Conservation (phyloP, 1,140 invertebrate species). For the Cydia strobilella region DNA sequence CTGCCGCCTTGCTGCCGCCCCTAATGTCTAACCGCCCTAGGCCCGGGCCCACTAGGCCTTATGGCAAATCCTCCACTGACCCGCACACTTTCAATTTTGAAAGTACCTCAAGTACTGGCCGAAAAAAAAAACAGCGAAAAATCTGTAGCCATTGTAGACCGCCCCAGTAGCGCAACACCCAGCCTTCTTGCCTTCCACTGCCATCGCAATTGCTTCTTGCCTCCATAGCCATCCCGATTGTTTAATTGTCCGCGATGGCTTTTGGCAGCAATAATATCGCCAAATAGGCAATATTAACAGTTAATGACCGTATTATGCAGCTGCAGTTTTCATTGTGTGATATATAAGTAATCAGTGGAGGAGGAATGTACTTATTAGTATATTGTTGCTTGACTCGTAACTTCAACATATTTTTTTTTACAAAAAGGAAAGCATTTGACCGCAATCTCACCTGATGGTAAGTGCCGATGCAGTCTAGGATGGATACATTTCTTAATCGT, state of each 20-base stretch:
- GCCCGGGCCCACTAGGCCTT: no score
- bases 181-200: conserved; percentile 7
- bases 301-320: background rate
- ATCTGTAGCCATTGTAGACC: background rate
- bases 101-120: no score
- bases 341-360: background rate
- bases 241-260: conserved; percentile 11
- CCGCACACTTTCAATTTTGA: background rate
- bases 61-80: no score
- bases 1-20: no score
- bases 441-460: no score
- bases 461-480: no score
- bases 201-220: conserved; percentile 18
- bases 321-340: background rate
- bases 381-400: no score
- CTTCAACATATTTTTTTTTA: no score
- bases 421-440: no score
- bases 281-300: conserved; percentile 8
- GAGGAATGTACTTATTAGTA: no score
- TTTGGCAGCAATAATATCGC: conserved; percentile 19
- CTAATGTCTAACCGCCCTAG: no score
- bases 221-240: conserved; percentile 13
- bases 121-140: background rate
- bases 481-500: no score
- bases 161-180: background rate